Conservation (phyloP, 2,888 invertebrate species). For the Callinectes sapidus region DNA sequence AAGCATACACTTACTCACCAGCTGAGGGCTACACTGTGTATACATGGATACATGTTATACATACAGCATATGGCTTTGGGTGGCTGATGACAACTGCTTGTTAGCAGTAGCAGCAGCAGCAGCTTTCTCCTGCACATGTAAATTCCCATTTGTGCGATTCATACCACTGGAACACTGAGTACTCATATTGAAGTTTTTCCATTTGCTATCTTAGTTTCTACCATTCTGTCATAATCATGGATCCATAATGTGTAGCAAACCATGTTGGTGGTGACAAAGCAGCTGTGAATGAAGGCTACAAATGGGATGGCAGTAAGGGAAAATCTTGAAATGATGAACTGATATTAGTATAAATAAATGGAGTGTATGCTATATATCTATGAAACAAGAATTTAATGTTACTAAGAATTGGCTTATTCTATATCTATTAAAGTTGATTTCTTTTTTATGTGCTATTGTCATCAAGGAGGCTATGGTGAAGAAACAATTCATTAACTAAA, state of each 20-base stretch:
- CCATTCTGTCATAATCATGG: not conserved
- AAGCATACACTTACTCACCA: no score
- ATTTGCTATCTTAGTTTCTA: not conserved
- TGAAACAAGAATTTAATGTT: not conserved
- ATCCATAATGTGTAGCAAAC: not conserved
- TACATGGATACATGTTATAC: not conserved
- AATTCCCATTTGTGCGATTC: not conserved
- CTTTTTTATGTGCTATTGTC: not conserved
- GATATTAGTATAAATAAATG: not conserved
- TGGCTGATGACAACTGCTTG: not conserved
- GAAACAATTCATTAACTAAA: not conserved
- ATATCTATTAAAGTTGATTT: not conserved
- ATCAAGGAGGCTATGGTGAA: not conserved
- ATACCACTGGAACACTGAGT: not conserved
- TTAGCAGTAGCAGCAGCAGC: no score
- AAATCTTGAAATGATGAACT: not conserved
- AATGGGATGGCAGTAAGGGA: not conserved
- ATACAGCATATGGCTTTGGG: not conserved
- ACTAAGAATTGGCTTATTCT: no score
- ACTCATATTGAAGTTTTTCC: not conserved
- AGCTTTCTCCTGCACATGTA: not conserved
- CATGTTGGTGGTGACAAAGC: not conserved
- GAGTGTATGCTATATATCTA: not conserved
- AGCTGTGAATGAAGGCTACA: not conserved
- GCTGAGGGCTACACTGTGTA: no score